Evolutionary conservation across 1,140 invertebrate species (phyloP), one percentile per base, ranked within the genome.

Genomic region (Metaphire vulgaris): DNA sequence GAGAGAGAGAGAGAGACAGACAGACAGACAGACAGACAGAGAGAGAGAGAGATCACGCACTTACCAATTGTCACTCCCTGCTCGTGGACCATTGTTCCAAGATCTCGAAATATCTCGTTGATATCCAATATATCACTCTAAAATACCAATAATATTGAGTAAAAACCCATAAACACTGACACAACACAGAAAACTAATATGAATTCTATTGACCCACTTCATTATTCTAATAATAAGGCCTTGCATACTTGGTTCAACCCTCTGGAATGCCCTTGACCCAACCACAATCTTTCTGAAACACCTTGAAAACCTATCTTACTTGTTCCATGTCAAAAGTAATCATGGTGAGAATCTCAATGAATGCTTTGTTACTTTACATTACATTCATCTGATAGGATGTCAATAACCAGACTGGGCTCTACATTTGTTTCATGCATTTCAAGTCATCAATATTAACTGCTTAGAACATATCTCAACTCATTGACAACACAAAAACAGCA

Each of bases 81-180:
- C 68, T 75, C 74, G 32, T 75, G 74, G n/a, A 75, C 74, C 28
- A 75, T 21, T 6, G 65, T 69, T 1, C 74, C 74, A 31, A 75
- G 67, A 1, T 75, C 74, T 31, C 26, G 1, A 33, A 75, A 75
- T 26, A 75, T 75, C 31, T 75, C 56, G 32, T 75, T 75, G 66
- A 75, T 75, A 32, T 75, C 74, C 34, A 75, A 67, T 67, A 75
- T 75, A 68, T 75, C 74, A 69, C 74, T 68, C 74, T 75, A 66
- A 66, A 75, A 75, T 29, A 15, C 32, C 26, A 74, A 34, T 1
- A n/a, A 64, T 28, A 72, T 33, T 30, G 30, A 41, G 21, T 30
- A 65, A 74, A 26, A 6, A 29, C 29, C 14, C 41, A 28, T 2
- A 26, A 56, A 32, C 30, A 29, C 2, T 6, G 1, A 56, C 15